These are phyloP conservation scores for Andrena bicolor DNA, from an alignment of 2,888 invertebrate species.

Conservation along the genomic window DNA sequence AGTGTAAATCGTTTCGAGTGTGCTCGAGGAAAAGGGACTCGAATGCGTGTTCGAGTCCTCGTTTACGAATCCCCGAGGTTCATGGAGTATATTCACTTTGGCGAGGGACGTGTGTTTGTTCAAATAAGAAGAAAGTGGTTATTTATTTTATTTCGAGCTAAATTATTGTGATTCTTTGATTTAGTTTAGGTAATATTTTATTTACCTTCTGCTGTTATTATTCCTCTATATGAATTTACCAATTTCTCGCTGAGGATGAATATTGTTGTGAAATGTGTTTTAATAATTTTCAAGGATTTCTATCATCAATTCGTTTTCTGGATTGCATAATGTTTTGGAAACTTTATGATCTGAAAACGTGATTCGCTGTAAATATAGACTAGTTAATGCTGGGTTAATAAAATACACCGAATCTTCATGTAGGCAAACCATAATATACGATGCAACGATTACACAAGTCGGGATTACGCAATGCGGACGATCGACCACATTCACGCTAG, in stretches of 20 bases:
- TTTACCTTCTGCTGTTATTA: no score
- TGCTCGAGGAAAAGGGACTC: not conserved
- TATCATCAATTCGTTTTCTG: no score
- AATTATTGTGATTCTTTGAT: no score
- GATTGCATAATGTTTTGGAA: no score
- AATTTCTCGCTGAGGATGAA: no score
- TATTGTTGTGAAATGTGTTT: no score
- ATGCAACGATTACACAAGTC: conserved; percentile 30
- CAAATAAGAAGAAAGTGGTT: no score
- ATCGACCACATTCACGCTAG: conserved; percentile 14
- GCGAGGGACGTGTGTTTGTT: not conserved
- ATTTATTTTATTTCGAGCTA: no score
- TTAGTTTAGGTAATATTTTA: no score
- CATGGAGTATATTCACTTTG: not conserved
- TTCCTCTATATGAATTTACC: no score
- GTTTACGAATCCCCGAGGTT: not conserved
- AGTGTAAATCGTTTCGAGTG: conserved; percentile 17
- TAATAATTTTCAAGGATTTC: no score
- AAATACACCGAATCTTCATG: conserved; percentile 30
- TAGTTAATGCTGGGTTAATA: not conserved
- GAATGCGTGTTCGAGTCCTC: not conserved
- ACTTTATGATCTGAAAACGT: no score
- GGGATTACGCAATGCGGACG: conserved; percentile 32
- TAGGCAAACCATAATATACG: not conserved
- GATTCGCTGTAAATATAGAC: not conserved